These are phyloP conservation scores for Hippocampus guttulatus DNA, from an alignment of 2,113 vertebrate species.

Conservation along the genomic window DNA sequence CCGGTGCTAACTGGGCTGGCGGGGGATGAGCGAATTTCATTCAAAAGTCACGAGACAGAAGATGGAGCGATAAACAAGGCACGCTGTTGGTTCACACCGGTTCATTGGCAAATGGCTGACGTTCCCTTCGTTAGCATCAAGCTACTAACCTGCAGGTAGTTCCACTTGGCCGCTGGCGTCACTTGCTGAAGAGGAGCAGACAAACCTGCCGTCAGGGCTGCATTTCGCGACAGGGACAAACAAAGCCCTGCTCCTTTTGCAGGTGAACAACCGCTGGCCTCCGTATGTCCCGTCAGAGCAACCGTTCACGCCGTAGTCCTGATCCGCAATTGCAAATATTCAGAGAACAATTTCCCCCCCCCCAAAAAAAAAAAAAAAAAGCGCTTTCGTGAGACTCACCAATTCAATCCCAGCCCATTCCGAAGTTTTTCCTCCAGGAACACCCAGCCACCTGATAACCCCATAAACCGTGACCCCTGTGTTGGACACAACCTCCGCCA, in stretches of 20 bases:
- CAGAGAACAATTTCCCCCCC: background rate
- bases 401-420: slow-evolving; percentile 72
- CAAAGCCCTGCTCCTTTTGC: slow-evolving; percentile 58
- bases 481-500: slow-evolving; percentile 67
- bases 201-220: slow-evolving; percentile 68
- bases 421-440: slow-evolving; percentile 45
- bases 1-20: too few species aligned
- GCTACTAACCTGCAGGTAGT: slow-evolving; percentile 47
- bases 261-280: slow-evolving; percentile 66
- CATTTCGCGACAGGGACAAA: slow-evolving; percentile 68
- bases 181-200: slow-evolving; percentile 5
- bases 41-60: background rate
- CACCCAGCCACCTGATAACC: slow-evolving; percentile 71
- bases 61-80: background rate
- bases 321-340: background rate
- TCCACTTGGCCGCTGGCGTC: slow-evolving; percentile 14
- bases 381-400: slow-evolving; percentile 44
- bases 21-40: background rate
- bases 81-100: background rate
- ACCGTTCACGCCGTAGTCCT: slow-evolving; percentile 65
- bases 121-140: background rate
- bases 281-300: slow-evolving; percentile 63
- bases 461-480: slow-evolving; percentile 62
- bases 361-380: too few species aligned
- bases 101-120: background rate